phyloP scores from a whole-genome alignment of 2,113 vertebrate species.

The Rhagologus leucostigma region DNA sequence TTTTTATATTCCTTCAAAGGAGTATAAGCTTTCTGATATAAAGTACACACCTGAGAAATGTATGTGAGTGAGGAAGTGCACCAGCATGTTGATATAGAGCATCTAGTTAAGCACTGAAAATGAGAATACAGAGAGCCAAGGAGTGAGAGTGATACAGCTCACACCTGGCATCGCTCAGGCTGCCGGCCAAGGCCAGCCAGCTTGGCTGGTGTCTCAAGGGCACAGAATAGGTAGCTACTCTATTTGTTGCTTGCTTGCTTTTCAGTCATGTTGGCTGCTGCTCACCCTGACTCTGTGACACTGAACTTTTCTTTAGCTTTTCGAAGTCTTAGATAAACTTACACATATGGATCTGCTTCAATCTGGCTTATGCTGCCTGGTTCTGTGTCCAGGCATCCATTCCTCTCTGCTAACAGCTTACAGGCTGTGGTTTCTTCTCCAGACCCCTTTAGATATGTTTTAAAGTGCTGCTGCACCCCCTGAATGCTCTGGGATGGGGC shows the following conservation, averaged over 20 bases:
- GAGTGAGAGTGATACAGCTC: neutral
- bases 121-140: neutral
- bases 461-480: neutral
- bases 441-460: neutral
- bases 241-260: conserved; percentile 31
- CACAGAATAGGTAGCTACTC: neutral
- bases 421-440: neutral
- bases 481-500: neutral
- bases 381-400: neutral
- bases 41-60: neutral
- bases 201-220: neutral
- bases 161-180: neutral
- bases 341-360: neutral
- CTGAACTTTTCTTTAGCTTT: neutral
- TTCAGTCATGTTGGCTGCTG: neutral
- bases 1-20: neutral
- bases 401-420: neutral
- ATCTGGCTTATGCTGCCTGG: neutral
- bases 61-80: neutral
- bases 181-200: neutral
- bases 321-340: neutral
- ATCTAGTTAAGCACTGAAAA: neutral
- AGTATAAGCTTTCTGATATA: neutral
- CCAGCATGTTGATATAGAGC: neutral
- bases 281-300: neutral